These are phyloP conservation scores for Ginglymostoma cirratum DNA, from an alignment of 2,113 vertebrate genomes.

Conservation along the genomic window DNA sequence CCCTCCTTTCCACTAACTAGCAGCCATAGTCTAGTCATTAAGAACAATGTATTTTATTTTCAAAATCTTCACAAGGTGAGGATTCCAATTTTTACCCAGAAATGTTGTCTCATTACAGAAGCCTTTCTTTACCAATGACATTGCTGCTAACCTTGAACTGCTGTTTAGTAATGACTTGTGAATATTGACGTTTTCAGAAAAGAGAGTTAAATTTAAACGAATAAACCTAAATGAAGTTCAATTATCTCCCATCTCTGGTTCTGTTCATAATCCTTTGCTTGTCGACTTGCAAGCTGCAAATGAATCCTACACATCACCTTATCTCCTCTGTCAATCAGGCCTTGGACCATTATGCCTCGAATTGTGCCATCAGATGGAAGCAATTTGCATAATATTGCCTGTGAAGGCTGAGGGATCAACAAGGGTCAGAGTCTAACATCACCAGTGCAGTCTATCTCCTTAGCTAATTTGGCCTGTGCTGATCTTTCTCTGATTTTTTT, in stretches of 20 bases:
- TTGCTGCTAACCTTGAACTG: conserved; percentile 74
- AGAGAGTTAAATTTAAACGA: conserved; percentile 44
- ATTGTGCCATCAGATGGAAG: conserved; percentile 65
- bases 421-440: conserved; percentile 74
- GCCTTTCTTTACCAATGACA: conserved; percentile 58
- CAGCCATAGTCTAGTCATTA: conserved; percentile 67
- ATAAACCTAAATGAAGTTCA: conserved; percentile 63
- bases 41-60: conserved; percentile 57
- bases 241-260: conserved; percentile 66
- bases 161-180: conserved; percentile 67
- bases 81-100: conserved; percentile 56
- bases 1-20: conserved; percentile 98
- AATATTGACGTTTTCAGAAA: conserved; percentile 61
- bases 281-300: conserved; percentile 50
- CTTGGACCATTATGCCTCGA: conserved; percentile 61
- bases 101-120: conserved; percentile 63
- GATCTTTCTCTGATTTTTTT: conserved; percentile 76
- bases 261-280: conserved; percentile 56
- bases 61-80: conserved; percentile 61
- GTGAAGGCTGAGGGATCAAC: conserved; percentile 64
- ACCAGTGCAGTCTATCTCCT: conserved; percentile 67
- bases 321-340: conserved; percentile 56
- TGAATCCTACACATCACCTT: conserved; percentile 59
- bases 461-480: conserved; percentile 78
- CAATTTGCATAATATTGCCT: conserved; percentile 77